Percentiles rank a stretch among this genome's conserved stretches.
phyloP scores from a whole-genome alignment of 2,888 invertebrate genomes.

The Sepioteuthis lessoniana region DNA sequence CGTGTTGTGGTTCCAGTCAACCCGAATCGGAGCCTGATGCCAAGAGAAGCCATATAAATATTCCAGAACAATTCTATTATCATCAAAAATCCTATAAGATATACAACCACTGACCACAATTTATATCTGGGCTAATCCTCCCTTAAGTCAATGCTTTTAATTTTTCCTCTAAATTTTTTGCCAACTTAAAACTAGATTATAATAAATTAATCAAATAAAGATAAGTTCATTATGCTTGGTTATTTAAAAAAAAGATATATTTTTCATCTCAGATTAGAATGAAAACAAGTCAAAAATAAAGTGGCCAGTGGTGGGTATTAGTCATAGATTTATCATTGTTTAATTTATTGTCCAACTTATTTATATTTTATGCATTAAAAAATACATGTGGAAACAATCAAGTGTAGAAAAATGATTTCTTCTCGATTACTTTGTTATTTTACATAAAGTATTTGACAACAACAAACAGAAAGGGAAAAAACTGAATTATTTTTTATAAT shows the following conservation, averaged over 20 bases:
- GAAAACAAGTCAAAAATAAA: neutral
- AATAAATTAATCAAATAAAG: neutral
- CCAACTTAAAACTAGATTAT: neutral
- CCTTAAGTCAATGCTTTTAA: neutral
- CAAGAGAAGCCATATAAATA: neutral
- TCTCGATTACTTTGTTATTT: neutral
- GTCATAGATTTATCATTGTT: neutral
- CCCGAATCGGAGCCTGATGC: neutral
- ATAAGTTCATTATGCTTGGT: neutral
- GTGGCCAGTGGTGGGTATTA: neutral
- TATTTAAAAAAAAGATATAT: neutral
- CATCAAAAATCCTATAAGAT: neutral
- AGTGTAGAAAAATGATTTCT: neutral
- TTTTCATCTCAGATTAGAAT: neutral
- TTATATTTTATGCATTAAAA: too few species aligned
- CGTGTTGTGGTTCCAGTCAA: slow-evolving; percentile 33
- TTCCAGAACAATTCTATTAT: neutral
- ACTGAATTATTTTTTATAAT: too few species aligned
- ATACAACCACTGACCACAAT: slow-evolving; percentile 33
- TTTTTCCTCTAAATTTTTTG: neutral
- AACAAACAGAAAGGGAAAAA: too few species aligned
- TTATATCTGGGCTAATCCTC: neutral
- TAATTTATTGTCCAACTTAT: neutral
- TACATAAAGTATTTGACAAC: too few species aligned
- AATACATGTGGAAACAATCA: neutral